These are phyloP conservation scores for Spodoptera frugiperda DNA, from an alignment of 1,140 invertebrate genomes.

Conservation along the genomic window DNA sequence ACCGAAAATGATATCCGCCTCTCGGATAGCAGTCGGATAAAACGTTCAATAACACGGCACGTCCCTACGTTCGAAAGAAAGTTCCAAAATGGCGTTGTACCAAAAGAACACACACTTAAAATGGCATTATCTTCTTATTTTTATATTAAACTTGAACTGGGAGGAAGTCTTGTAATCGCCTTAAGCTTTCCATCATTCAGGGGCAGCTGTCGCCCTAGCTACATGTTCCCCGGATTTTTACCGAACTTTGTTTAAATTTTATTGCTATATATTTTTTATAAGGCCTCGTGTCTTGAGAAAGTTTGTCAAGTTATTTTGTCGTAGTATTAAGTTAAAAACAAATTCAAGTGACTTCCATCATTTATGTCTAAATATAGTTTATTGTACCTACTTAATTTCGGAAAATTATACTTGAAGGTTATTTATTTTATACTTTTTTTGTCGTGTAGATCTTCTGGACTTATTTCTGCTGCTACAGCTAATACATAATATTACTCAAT, in stretches of 20 bases:
- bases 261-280: constrained; percentile 43
- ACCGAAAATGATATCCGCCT: constrained; percentile 12
- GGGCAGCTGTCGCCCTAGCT: constrained; percentile 74
- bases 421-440: background rate
- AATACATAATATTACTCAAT: background rate
- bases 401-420: too few relatives aligned
- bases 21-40: constrained; percentile 17
- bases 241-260: constrained; percentile 44
- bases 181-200: constrained; percentile 83
- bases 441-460: too few relatives aligned
- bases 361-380: too few relatives aligned
- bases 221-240: constrained; percentile 65
- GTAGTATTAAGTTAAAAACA: background rate
- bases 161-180: constrained; percentile 79
- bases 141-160: constrained; percentile 80
- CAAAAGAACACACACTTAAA: constrained; percentile 75
- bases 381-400: too few relatives aligned
- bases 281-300: background rate
- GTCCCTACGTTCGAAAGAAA: constrained; percentile 50
- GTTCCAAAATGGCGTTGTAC: constrained; percentile 61
- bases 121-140: constrained; percentile 80
- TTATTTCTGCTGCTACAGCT: background rate
- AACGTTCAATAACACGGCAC: constrained; percentile 38
- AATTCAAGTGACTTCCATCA: background rate
- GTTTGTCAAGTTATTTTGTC: background rate